Evolutionary conservation across 2,113 vertebrate genomes (phyloP).

Genomic region (Xiphophorus maculatus): DNA sequence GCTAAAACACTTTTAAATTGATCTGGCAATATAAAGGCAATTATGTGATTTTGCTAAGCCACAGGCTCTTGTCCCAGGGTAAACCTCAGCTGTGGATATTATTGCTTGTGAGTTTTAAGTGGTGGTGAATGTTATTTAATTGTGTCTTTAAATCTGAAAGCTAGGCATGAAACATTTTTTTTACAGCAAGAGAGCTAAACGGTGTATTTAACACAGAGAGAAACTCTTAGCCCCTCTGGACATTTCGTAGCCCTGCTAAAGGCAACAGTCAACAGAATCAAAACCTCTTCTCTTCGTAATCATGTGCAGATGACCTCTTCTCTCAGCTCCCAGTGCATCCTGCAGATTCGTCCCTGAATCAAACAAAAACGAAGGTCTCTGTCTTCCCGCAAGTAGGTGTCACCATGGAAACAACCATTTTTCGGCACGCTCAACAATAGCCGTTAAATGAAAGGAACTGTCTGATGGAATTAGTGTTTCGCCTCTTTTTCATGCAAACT

Average conservation of each 20-base stretch:
- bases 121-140: slow-evolving; percentile 66
- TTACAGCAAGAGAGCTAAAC: slow-evolving; percentile 4
- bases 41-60: slow-evolving; percentile 47
- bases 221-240: slow-evolving; percentile 21
- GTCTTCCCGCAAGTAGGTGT: slow-evolving; percentile 71
- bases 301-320: slow-evolving; percentile 44
- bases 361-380: slow-evolving; percentile 71
- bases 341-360: slow-evolving; percentile 66
- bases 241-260: slow-evolving; percentile 28
- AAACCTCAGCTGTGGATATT: slow-evolving; percentile 43
- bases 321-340: slow-evolving; percentile 29
- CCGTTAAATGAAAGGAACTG: slow-evolving; percentile 73
- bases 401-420: slow-evolving; percentile 81
- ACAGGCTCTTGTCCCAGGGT: slow-evolving; percentile 39
- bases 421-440: slow-evolving; percentile 73
- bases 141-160: slow-evolving; percentile 69
- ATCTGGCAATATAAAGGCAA: slow-evolving; percentile 46
- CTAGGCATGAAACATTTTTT: slow-evolving; percentile 10
- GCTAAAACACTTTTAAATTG: slow-evolving; percentile 50
- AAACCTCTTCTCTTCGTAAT: slow-evolving; percentile 38
- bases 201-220: slow-evolving; percentile 6
- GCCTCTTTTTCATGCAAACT: slow-evolving; percentile 48
- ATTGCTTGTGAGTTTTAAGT: slow-evolving; percentile 52
- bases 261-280: slow-evolving; percentile 43
- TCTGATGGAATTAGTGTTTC: slow-evolving; percentile 67